A percentile compares a stretch with the other conserved stretches of the same genome.
Evolutionary conservation across 2,113 vertebrate genomes (phyloP).

Genomic region (Phocoena sinus): DNA sequence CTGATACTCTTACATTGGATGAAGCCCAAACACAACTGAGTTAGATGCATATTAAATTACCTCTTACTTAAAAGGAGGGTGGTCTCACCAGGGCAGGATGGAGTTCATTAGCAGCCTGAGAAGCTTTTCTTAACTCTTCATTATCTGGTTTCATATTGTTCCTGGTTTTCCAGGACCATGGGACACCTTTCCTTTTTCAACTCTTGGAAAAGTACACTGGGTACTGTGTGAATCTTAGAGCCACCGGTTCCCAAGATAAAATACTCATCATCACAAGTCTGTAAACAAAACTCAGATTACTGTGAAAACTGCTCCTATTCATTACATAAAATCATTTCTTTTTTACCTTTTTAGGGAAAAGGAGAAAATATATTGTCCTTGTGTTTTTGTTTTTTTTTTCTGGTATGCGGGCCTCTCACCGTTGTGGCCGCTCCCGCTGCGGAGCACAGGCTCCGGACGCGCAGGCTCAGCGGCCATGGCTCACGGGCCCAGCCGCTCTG

Average conservation of each 20-base stretch:
- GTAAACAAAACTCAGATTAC: not conserved
- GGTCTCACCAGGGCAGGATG: constrained; percentile 66
- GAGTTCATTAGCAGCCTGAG: constrained; percentile 66
- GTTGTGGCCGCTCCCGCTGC: too few species aligned
- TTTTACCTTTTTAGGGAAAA: not conserved
- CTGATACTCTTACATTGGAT: constrained; percentile 65
- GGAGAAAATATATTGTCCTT: not conserved
- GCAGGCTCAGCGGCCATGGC: too few species aligned
- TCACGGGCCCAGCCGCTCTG: too few species aligned
- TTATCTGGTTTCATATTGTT: constrained; percentile 52
- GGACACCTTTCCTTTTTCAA: not conserved
- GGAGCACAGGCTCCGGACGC: too few species aligned
- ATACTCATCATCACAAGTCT: not conserved
- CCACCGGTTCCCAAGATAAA: not conserved
- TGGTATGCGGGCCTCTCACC: too few species aligned
- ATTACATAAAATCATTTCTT: not conserved
- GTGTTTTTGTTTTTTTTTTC: too few species aligned
- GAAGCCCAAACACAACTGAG: constrained; percentile 66
- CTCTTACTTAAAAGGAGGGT: constrained; percentile 66
- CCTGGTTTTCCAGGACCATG: not conserved
- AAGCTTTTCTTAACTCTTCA: constrained; percentile 68
- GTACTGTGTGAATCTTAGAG: not conserved
- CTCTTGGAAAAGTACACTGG: not conserved
- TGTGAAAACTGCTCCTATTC: not conserved
- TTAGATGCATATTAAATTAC: constrained; percentile 65